phyloP scores from a whole-genome alignment of 1,140 invertebrate species.

The Plectrocnemia conspersa region DNA sequence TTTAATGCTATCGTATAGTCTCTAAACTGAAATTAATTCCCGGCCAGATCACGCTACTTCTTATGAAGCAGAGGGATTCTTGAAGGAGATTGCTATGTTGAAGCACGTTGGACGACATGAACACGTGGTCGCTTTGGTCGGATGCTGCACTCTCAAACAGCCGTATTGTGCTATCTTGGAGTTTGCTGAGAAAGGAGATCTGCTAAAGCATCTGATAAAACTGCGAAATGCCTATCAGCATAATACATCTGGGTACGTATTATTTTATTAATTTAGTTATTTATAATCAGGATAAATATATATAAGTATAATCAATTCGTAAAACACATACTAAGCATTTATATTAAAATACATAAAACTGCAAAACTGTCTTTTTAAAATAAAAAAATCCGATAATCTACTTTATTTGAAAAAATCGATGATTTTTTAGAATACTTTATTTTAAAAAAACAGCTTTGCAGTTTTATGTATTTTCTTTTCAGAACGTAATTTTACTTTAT shows the following conservation, averaged over 20 bases:
- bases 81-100: constrained; percentile 74
- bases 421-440: no score
- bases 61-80: constrained; percentile 62
- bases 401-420: no score
- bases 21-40: background rate
- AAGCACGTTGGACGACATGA: constrained; percentile 72
- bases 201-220: constrained; percentile 56
- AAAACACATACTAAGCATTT: no score
- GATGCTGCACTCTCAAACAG: constrained; percentile 66
- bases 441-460: no score
- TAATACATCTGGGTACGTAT: constrained; percentile 42
- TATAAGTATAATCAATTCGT: no score
- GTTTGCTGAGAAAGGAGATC: constrained; percentile 72
- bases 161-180: constrained; percentile 74
- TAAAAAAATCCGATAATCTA: no score
- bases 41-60: constrained; percentile 46
- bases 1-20: background rate
- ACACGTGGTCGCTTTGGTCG: constrained; percentile 73
- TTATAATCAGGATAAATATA: no score
- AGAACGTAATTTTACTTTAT: no score
- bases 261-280: no score
- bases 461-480: no score
- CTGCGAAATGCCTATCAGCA: constrained; percentile 28
- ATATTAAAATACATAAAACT: no score
- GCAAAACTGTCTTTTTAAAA: no score